These are phyloP conservation scores for Fratercula arctica DNA, from an alignment of 2,797 vertebrate species.

Conservation along the genomic window DNA sequence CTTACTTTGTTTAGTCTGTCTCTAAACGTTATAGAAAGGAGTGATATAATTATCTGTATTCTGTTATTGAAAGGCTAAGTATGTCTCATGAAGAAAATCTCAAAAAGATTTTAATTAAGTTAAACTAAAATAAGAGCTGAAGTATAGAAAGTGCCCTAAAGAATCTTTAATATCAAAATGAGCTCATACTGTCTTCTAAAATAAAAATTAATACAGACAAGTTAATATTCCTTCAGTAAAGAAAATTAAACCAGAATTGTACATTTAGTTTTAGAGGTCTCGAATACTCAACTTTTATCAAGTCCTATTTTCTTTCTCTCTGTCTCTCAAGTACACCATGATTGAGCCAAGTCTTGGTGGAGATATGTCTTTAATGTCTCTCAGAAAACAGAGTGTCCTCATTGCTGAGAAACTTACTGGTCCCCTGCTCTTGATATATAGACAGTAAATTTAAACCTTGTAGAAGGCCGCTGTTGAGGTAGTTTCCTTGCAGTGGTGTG, in stretches of 20 bases:
- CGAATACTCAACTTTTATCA: neutral
- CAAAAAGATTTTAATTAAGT: constrained; percentile 39
- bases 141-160: neutral
- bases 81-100: neutral
- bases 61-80: neutral
- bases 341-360: neutral
- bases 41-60: neutral
- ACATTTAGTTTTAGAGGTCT: neutral
- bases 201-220: neutral
- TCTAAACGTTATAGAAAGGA: neutral
- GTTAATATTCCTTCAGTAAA: neutral
- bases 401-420: neutral
- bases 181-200: neutral
- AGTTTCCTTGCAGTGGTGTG: neutral
- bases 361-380: neutral
- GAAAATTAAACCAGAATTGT: neutral
- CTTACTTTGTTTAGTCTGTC: neutral
- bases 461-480: neutral
- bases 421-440: neutral
- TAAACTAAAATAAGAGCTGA: neutral
- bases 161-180: neutral
- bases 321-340: neutral
- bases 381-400: neutral
- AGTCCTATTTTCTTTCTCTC: neutral
- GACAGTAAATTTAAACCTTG: neutral